Base-by-base conservation (phyloP, 1,140 invertebrate species). In the Antheraea mylitta region DNA sequence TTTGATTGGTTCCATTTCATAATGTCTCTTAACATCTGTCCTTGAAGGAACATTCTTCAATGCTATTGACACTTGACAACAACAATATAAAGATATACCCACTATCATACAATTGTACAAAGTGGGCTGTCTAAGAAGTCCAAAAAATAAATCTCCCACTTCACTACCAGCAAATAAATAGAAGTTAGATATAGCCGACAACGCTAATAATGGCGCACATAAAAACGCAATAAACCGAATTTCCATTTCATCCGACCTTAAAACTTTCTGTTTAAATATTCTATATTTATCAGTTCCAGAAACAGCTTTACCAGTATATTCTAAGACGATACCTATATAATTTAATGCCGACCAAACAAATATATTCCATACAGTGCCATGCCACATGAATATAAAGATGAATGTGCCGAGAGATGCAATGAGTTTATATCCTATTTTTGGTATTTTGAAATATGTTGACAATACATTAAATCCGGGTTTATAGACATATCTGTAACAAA, bases 351-450 rank as follows among this genome's bases (percentile, higher is more conserved):
- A 94, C 98, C 98, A 99, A 70, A 97, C 93, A 70, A 98, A 94
- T 72, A 98, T 96, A 76, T 95, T 95, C 30, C 92, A 92, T 61
- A 95, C 94, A 18, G 95, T 94, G 16, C 97, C 98, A 88, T 99
- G 98, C 98, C 98, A 99, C 58, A 97, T 81, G 80, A 96, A 98
- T 1, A 99, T 95, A 91, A 98, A 99, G 18, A 92, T 76, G 86
- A 99, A 99, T 73, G 96, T 97, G 1, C 95, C 73, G 18, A 97
- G 94, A 18, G 97, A 97, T 16, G 96, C 96, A 22, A 95, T 76
- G 0, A 97, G 78, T 87, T 96, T 96, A 68, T 93, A 90, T 3
- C 84, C 61, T 22, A 93, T 76, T 6, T 92, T 92, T n/a, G 88
- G 85, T 62, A 90, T 76, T 64, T 89, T 93, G 22, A 77, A 71